Evolutionary conservation across 2,113 vertebrate genomes (phyloP), one percentile per base, ranked within the genome.

Genomic region (Epinephelus cyanopodus): DNA sequence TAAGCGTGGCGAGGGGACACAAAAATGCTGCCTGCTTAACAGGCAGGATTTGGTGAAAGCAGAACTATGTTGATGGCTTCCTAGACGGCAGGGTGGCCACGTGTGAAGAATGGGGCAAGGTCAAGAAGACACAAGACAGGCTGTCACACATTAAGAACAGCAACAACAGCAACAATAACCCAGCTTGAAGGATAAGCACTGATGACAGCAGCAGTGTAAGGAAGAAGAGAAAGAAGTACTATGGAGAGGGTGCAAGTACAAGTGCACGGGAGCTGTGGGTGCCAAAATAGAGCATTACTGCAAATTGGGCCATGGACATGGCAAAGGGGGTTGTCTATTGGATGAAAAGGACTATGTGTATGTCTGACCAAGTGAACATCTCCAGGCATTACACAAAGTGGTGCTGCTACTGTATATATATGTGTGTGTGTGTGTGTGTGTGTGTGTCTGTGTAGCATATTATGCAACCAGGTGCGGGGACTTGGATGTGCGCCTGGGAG

Each of bases 211-310:
- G 54, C 8, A 48, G 66, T 37, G 7, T 2, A 21, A 52, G 52
- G 54, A 25, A 73, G 45, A 74, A 75, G 10, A 74, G 25, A 65
- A 13, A 33, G 12, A 19, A 27, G 71, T 48, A 45, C 50, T 54
- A 71, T 13, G 25, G 76, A 64, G 53, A 84, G 29, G 29, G 5
- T 42, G 14, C 57, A 67, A 80, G 53, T 47, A 66, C 79, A 76
- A 63, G 61, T 42, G 54, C 12, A 63, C 6, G 1, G 66, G 87
- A 81, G 52, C 58, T 60, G 25, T 33, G n/a, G 18, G 52, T 71
- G 78, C 80, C 80, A 86, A 45, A 79, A 74, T 19, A 64, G n/a
- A 82, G 85, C 57, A 81, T 89, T 64, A 74, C 39, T 64, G 62
- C 58, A 65, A 84, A 60, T 13, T 73, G 69, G 61, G 71, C 66